Percentiles rank a stretch among this genome's conserved stretches.
phyloP scores from a whole-genome alignment of 1,140 invertebrate genomes.

The Ceratitis capitata region DNA sequence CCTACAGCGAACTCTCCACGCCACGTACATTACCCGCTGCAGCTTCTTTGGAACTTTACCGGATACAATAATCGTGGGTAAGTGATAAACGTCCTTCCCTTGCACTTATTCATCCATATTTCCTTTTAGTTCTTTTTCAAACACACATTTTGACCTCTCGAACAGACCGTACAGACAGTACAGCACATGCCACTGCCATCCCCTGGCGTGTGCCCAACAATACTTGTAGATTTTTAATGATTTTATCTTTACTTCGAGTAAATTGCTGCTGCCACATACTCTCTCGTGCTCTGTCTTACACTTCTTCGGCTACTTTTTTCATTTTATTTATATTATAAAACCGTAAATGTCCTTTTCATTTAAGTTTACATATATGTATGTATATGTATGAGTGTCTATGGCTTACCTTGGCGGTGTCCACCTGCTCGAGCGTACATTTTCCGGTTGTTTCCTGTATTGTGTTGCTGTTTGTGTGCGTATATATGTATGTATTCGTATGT shows the following conservation, averaged over 20 bases:
- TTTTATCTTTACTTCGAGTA: conserved; percentile 33
- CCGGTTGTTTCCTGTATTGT: too few relatives aligned
- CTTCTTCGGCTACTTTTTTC: not conserved
- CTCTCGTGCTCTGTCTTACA: not conserved
- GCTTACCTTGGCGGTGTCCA: not conserved
- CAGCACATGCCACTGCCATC: too few relatives aligned
- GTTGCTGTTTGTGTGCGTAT: not conserved
- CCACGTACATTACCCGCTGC: not conserved
- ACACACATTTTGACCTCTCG: not conserved
- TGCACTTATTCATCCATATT: not conserved
- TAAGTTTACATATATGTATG: not conserved
- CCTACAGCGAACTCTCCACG: too few relatives aligned
- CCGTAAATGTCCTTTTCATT: conserved; percentile 3
- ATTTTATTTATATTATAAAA: not conserved
- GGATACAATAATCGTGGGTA: too few relatives aligned
- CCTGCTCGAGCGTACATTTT: not conserved
- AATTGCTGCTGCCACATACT: not conserved
- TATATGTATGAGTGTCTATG: not conserved
- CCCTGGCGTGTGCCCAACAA: too few relatives aligned
- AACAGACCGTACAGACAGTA: not conserved
- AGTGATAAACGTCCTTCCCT: not conserved
- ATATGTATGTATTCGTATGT: not conserved
- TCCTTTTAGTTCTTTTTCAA: not conserved
- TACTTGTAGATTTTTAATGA: conserved; percentile 31
- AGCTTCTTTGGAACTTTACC: not conserved